phyloP scores from a whole-genome alignment of 2,888 invertebrate genomes.

The Netelia fuscicornis region DNA sequence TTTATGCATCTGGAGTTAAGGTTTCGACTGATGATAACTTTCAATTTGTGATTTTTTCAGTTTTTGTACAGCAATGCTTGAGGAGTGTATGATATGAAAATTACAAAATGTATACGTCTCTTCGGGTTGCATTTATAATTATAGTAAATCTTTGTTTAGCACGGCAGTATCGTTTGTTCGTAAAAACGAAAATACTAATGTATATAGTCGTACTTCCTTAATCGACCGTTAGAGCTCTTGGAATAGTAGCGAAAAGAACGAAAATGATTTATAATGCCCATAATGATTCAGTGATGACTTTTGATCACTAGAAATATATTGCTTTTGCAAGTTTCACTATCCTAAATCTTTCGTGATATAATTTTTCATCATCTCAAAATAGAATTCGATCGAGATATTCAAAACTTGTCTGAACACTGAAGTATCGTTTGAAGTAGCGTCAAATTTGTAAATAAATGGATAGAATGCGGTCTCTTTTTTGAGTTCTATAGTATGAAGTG shows the following conservation, averaged over 20 bases:
- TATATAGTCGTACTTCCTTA: neutral
- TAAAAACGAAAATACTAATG: neutral
- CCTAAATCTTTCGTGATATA: slow-evolving; percentile 13
- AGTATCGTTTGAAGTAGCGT: neutral
- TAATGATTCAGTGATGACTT: neutral
- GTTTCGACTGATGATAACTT: neutral
- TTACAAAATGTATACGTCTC: neutral
- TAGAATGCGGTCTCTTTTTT: slow-evolving; percentile 45
- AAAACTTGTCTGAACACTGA: slow-evolving; percentile 15
- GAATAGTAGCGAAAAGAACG: neutral
- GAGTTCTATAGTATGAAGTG: slow-evolving; percentile 42
- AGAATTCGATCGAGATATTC: slow-evolving; percentile 16
- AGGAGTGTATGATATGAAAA: neutral
- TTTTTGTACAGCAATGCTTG: neutral
- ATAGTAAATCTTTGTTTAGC: neutral
- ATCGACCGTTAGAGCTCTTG: neutral
- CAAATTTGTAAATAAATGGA: slow-evolving; percentile 62
- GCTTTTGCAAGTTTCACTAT: slow-evolving; percentile 2
- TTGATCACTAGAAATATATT: neutral
- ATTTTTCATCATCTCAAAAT: slow-evolving; percentile 1
- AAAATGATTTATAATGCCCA: neutral
- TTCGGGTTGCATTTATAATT: neutral
- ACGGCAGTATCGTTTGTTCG: neutral
- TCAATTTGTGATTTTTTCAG: neutral
- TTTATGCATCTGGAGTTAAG: neutral